Evolutionary conservation across 2,797 vertebrate species (phyloP).

Genomic region (Scolopax bukidnonensis): DNA sequence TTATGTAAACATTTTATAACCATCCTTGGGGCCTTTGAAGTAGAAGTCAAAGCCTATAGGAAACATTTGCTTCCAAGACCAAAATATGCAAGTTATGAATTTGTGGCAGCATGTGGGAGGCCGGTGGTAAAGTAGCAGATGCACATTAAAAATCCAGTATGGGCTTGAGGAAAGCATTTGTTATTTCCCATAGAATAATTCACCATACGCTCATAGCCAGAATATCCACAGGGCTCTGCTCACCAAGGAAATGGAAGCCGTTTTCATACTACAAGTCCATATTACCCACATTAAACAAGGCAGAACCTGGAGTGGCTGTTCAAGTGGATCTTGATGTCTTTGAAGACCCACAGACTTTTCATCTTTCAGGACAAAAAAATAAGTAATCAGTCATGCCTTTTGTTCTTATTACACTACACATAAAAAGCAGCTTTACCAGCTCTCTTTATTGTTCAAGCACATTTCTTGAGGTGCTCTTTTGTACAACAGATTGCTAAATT

Average conservation of each 20-base stretch:
- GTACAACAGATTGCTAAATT: not conserved
- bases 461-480: not conserved
- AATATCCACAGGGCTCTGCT: not conserved
- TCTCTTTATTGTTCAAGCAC: not conserved
- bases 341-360: not conserved
- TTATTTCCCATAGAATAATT: conserved; percentile 41
- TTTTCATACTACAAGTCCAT: not conserved
- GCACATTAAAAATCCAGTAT: conserved; percentile 33
- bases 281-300: not conserved
- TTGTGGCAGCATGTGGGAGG: not conserved
- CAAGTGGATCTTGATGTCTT: not conserved
- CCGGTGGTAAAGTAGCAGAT: conserved; percentile 52
- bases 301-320: not conserved
- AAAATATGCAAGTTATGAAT: conserved; percentile 23
- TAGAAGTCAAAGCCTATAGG: not conserved
- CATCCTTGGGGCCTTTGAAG: not conserved
- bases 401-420: not conserved
- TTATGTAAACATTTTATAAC: not conserved
- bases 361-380: not conserved
- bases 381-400: not conserved
- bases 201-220: not conserved
- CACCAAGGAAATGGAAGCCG: not conserved
- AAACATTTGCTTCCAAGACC: conserved; percentile 26
- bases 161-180: conserved; percentile 21
- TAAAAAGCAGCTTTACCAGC: not conserved